phyloP scores from a whole-genome alignment of 2,113 vertebrate genomes.

The Pimephales promelas region DNA sequence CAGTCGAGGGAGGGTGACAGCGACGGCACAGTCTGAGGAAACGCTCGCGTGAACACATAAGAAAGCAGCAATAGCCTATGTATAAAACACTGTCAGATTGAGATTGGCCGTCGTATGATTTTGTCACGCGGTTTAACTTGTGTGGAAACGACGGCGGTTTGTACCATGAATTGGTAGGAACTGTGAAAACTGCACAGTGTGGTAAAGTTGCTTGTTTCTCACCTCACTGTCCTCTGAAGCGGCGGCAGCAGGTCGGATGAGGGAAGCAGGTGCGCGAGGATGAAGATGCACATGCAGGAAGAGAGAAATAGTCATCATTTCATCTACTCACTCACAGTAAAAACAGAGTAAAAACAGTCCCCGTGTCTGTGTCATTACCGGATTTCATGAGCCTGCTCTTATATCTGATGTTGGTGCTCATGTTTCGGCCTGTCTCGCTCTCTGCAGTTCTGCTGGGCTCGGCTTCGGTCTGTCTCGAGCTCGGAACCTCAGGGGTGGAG shows the following conservation, averaged over 20 bases:
- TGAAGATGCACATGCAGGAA: slow-evolving; percentile 61
- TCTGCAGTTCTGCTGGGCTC: slow-evolving; percentile 55
- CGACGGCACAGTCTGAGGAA: background rate
- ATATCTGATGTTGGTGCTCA: slow-evolving; percentile 89
- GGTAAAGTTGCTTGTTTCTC: slow-evolving; percentile 45
- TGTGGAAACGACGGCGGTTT: background rate
- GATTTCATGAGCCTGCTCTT: slow-evolving; percentile 90
- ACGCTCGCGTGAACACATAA: background rate
- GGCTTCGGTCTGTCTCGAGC: slow-evolving; percentile 54
- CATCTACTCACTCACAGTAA: background rate
- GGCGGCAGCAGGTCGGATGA: slow-evolving; percentile 56
- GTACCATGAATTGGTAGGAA: background rate
- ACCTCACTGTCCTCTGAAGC: slow-evolving; percentile 78
- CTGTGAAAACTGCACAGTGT: background rate
- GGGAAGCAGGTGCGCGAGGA: slow-evolving; percentile 55
- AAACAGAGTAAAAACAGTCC: background rate
- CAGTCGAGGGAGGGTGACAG: background rate
- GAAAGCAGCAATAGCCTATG: background rate
- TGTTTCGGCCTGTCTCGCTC: slow-evolving; percentile 66
- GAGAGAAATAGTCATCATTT: slow-evolving; percentile 32
- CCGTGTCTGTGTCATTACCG: slow-evolving; percentile 76
- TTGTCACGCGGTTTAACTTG: background rate
- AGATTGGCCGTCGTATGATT: background rate
- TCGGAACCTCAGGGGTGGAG: slow-evolving; percentile 34
- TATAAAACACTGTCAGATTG: background rate